These are phyloP conservation scores for Athalia circularis DNA, from an alignment of 2,888 invertebrate genomes.

Conservation along the genomic window DNA sequence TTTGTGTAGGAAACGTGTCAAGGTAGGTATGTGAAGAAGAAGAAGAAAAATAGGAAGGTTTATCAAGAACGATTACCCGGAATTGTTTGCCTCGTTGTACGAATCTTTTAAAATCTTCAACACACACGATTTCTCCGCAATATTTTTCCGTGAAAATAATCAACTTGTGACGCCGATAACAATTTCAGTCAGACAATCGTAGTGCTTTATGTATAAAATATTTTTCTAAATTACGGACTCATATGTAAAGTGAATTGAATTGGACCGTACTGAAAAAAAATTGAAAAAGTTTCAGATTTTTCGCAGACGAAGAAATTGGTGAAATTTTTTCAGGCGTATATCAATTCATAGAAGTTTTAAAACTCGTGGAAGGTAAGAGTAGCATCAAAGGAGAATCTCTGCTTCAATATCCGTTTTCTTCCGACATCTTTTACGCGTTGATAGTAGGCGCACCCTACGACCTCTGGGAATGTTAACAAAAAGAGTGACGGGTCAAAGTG, in stretches of 20 bases:
- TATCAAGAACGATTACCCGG: conserved; percentile 33
- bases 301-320: conserved; percentile 4
- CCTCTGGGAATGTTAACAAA: conserved; percentile 45
- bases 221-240: neutral
- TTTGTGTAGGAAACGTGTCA: conserved; percentile 1
- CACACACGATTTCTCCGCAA: neutral
- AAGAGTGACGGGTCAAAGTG: conserved; percentile 43
- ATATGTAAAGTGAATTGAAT: too few relatives aligned
- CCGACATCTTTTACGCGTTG: conserved; percentile 47
- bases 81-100: conserved; percentile 26
- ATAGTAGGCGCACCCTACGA: conserved; percentile 33
- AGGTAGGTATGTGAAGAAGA: neutral
- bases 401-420: conserved; percentile 53
- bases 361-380: conserved; percentile 3
- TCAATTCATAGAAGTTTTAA: conserved; percentile 26
- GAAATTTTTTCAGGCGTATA: conserved; percentile 18
- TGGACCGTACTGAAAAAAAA: too few relatives aligned
- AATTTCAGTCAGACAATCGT: neutral
- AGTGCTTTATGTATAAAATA: neutral
- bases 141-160: conserved; percentile 25
- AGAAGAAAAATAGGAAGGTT: neutral
- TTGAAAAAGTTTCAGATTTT: neutral
- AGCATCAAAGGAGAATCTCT: conserved; percentile 53
- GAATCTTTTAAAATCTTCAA: conserved; percentile 27
- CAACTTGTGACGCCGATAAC: neutral